These are phyloP conservation scores for Meloidogyne floridensis DNA, from an alignment of 1,140 invertebrate species.

Conservation along the genomic window DNA sequence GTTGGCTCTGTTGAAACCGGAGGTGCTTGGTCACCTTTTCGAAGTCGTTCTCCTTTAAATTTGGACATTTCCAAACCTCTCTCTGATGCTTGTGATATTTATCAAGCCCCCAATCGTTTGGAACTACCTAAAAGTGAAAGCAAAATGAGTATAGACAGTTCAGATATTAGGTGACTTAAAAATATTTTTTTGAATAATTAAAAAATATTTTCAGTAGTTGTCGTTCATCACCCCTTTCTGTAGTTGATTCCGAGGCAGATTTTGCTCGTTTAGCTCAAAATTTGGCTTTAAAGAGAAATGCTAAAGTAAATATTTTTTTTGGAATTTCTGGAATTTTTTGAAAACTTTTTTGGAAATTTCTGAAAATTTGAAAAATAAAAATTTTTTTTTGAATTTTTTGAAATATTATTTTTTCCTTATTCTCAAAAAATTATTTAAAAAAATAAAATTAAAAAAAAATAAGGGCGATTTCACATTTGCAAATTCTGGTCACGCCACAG, in stretches of 20 bases:
- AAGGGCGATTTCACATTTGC: constrained; percentile 64
- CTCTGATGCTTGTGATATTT: constrained; percentile 61
- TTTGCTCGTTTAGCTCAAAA: constrained; percentile 65
- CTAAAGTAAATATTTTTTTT: constrained; percentile 46
- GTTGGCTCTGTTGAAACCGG: constrained; percentile 21
- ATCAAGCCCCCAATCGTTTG: constrained; percentile 57
- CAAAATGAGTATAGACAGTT: constrained; percentile 57
- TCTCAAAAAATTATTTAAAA: constrained; percentile 1
- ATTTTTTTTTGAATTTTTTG: no score
- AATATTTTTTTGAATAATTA: constrained; percentile 12
- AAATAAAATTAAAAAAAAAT: constrained; percentile 25
- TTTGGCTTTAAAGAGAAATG: constrained; percentile 60
- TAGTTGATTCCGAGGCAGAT: constrained; percentile 63
- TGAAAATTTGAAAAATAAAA: no score
- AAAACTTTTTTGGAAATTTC: no score
- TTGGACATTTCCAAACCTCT: constrained; percentile 52
- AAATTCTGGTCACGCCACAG: constrained; percentile 35
- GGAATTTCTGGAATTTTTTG: no score
- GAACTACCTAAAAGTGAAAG: constrained; percentile 60
- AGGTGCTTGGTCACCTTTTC: constrained; percentile 30
- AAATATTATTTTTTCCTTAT: no score
- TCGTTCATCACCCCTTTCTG: constrained; percentile 46
- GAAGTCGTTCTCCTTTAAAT: constrained; percentile 29
- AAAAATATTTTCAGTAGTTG: constrained; percentile 29
- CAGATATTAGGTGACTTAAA: constrained; percentile 32